A percentile compares a stretch with the other conserved stretches of the same genome.
These are phyloP conservation scores for Apodemus sylvaticus DNA, from an alignment of 2,113 vertebrate genomes.

Conservation along the genomic window DNA sequence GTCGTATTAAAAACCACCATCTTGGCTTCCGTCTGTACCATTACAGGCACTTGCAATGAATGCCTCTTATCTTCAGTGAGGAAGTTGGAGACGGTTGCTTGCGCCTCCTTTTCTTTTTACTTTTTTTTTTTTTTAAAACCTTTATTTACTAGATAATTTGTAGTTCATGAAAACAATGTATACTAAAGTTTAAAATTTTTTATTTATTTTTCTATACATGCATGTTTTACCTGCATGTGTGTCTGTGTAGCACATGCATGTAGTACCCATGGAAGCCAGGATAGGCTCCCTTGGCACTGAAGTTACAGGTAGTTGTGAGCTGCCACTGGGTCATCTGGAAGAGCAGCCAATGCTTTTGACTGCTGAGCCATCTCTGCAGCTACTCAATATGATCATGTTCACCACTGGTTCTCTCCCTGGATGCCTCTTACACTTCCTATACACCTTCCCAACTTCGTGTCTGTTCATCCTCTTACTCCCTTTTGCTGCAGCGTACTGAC, in stretches of 20 bases:
- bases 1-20: conserved; percentile 81
- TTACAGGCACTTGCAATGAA: conserved; percentile 64
- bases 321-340: background rate
- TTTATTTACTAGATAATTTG: background rate
- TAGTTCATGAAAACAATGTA: background rate
- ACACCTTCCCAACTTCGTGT: background rate
- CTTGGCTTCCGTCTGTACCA: conserved; percentile 71
- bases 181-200: background rate
- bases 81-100: conserved; percentile 68
- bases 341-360: background rate
- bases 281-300: background rate
- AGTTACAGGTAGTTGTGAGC: background rate
- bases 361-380: background rate
- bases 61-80: conserved; percentile 76
- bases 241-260: background rate
- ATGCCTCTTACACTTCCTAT: too few species aligned
- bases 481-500: background rate
- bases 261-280: background rate
- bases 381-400: background rate
- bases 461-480: background rate
- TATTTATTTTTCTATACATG: background rate
- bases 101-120: background rate
- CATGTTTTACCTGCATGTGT: background rate
- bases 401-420: background rate
- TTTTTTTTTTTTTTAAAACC: background rate